phyloP scores from a whole-genome alignment of 92 coral and sea anemone species.

The Phymanthus crucifer region DNA sequence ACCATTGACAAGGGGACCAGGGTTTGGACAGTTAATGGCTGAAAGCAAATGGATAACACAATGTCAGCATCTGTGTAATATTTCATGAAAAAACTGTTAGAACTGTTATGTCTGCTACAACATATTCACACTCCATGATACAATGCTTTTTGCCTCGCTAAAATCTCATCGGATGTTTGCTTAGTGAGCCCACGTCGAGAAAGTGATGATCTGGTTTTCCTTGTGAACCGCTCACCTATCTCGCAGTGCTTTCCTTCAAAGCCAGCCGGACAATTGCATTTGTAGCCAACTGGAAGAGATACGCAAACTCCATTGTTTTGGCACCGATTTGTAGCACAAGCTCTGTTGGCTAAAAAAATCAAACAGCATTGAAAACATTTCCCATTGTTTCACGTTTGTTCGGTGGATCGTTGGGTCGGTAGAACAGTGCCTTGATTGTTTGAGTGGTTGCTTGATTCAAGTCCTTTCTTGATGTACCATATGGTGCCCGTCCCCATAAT shows the following conservation, averaged over 20 bases:
- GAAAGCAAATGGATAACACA: conserved; percentile 2
- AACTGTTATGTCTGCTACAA: background rate
- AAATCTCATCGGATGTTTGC: too few relatives aligned
- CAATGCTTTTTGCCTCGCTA: too few relatives aligned
- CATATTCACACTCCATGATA: too few relatives aligned
- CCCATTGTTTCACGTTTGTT: background rate
- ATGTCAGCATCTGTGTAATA: background rate
- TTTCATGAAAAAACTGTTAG: background rate
- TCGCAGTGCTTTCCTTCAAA: conserved; percentile 86
- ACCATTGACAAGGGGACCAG: conserved; percentile 91
- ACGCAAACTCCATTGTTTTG: conserved; percentile 80
- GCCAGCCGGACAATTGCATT: conserved; percentile 78
- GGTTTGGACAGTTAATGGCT: conserved; percentile 77
- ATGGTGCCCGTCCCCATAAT: background rate
- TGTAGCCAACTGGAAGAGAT: conserved; percentile 74
- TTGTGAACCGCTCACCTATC: conserved; percentile 68
- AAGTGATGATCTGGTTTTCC: too few relatives aligned
- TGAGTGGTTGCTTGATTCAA: too few relatives aligned
- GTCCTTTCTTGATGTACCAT: too few relatives aligned
- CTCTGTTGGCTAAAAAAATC: conserved; percentile 56
- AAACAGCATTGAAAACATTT: background rate
- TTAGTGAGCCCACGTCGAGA: too few relatives aligned
- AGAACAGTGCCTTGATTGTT: too few relatives aligned
- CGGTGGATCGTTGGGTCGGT: too few relatives aligned
- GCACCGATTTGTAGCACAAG: conserved; percentile 71